Evolutionary conservation across 2,888 invertebrate species (phyloP), one percentile per base, ranked within the genome.

Genomic region (Nebria salina): DNA sequence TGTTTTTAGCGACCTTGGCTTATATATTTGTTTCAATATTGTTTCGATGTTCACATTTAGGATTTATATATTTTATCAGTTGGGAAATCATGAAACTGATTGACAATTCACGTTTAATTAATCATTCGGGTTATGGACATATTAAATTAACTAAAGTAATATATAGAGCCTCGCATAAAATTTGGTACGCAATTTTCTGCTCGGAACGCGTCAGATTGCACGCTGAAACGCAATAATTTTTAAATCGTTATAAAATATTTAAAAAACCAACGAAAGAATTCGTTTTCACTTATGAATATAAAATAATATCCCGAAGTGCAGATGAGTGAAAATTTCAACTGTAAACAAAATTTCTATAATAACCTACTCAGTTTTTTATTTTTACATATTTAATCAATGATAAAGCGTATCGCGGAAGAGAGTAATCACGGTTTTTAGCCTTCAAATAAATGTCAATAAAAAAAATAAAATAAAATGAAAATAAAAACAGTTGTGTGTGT

Each of bases 361-460:
- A 54, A 54, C 54, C 54, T 54, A 54, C 54, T 54, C 54, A 54
- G 8, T 54, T 54, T 54, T 54, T 11, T 11, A 6, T 6, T 54
- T 54, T 13, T 11, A 54, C 54, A 11, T 8, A 54, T 54, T 54
- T 54, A 54, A 54, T 54, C 54, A 54, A 11, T 54, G 8, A 6
- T 13, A 3, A 8, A 54, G 54, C 54, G 54, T 54, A 54, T 54
- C 54, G 54, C 54, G 54, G 54, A 54, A 54, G 54, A 54, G 54
- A 54, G 54, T 54, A 54, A 54, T 7, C 70, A 70, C 25, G 15
- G 4, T 34, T 25, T 25, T 25, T 70, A 20, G 25, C 70, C 70
- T 70, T 70, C 70, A 34, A 26, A 70, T 70, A 70, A 70, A 70
- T 70, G 70, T 70, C 70, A 70, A 26, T 2, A 34, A 25, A 11